A percentile compares a stretch with the other conserved stretches of the same genome.
phyloP scores from a whole-genome alignment of 1,140 invertebrate genomes.

The Lordiphosa clarofinis region DNA sequence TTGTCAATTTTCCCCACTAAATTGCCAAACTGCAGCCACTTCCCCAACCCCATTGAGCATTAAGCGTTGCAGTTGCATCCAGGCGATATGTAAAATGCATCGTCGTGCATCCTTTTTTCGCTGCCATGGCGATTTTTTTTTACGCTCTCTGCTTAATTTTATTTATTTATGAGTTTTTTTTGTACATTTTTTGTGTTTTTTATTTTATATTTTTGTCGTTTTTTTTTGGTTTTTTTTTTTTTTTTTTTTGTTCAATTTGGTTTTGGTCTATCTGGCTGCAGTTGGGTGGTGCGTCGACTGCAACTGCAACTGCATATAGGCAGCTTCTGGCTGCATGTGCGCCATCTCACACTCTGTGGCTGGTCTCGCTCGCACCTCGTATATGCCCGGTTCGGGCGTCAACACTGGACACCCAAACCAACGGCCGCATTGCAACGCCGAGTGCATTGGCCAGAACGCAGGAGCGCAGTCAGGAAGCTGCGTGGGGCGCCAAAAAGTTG shows the following conservation, averaged over 20 bases:
- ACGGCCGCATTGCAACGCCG: slow-evolving; percentile 17
- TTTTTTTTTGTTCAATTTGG: slow-evolving; percentile 28
- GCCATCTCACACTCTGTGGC: slow-evolving; percentile 39
- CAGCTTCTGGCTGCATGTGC: slow-evolving; percentile 29
- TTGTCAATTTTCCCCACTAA: slow-evolving; percentile 41
- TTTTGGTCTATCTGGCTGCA: slow-evolving; percentile 1
- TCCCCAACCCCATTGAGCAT: slow-evolving; percentile 2
- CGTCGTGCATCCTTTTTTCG: slow-evolving; percentile 29
- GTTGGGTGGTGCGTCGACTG: slow-evolving; percentile 13
- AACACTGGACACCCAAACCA: slow-evolving; percentile 15
- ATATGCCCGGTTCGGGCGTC: slow-evolving; percentile 8
- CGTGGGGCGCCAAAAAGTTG: too few relatives aligned
- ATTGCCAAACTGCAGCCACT: slow-evolving; percentile 64
- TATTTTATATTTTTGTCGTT: slow-evolving; percentile 1
- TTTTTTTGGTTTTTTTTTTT: slow-evolving; percentile 20
- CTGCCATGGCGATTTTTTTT: slow-evolving; percentile 25
- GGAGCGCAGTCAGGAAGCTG: neutral
- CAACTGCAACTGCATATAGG: slow-evolving; percentile 30
- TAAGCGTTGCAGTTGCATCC: slow-evolving; percentile 51
- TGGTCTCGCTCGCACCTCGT: slow-evolving; percentile 37
- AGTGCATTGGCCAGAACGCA: slow-evolving; percentile 3
- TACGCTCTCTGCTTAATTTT: slow-evolving; percentile 65
- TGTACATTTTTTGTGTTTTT: slow-evolving; percentile 26
- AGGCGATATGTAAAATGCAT: slow-evolving; percentile 43
- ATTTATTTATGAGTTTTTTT: slow-evolving; percentile 64